These are phyloP conservation scores for Speoplatyrhinus poulsoni DNA, from an alignment of 2,113 vertebrate genomes.

Conservation along the genomic window DNA sequence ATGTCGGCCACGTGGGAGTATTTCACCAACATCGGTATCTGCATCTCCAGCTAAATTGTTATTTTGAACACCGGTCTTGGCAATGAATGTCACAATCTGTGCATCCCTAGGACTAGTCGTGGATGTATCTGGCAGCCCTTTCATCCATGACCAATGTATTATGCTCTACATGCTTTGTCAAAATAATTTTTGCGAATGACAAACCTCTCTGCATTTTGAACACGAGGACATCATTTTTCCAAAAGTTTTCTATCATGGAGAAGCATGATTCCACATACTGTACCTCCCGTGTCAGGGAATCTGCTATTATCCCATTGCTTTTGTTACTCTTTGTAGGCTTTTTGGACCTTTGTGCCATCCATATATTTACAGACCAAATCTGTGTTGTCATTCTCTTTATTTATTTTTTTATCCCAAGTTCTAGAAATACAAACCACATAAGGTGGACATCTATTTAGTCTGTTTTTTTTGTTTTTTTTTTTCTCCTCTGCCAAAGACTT, in stretches of 20 bases:
- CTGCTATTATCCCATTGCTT: too few relatives aligned
- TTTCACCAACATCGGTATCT: too few relatives aligned
- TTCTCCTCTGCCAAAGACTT: constrained; percentile 71
- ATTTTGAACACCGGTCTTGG: too few relatives aligned
- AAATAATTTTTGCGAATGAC: constrained; percentile 24
- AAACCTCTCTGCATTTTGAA: constrained; percentile 45
- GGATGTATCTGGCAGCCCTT: too few relatives aligned
- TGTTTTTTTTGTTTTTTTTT: constrained; percentile 21
- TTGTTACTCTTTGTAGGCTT: constrained; percentile 11
- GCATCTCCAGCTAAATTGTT: too few relatives aligned
- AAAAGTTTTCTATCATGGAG: constrained; percentile 27
- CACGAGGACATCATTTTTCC: constrained; percentile 50
- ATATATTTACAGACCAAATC: constrained; percentile 20
- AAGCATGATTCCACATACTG: constrained; percentile 47
- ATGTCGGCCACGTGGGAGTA: too few relatives aligned
- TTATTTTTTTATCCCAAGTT: constrained; percentile 2
- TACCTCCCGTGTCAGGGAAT: constrained; percentile 7
- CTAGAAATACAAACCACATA: not conserved
- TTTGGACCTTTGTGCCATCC: constrained; percentile 47
- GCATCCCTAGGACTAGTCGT: too few relatives aligned
- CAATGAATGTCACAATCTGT: too few relatives aligned
- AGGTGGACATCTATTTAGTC: not conserved
- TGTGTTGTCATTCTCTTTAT: constrained; percentile 15
- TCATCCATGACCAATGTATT: constrained; percentile 10
- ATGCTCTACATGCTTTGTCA: constrained; percentile 28